Conservation (phyloP, 2,113 vertebrate species). For the Ginglymostoma cirratum region DNA sequence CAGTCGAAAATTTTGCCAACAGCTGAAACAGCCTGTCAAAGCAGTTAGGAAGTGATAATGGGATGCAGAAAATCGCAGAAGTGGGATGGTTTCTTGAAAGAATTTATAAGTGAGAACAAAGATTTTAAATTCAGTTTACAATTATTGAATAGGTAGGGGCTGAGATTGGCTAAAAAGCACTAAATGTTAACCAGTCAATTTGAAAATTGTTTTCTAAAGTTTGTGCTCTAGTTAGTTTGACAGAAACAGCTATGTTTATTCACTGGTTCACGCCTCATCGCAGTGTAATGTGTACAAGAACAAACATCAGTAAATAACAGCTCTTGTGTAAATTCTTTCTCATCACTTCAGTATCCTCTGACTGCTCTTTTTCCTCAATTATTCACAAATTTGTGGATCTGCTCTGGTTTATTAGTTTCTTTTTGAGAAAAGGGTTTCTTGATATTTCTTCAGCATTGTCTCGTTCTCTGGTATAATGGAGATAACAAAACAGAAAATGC, state of each 20-base stretch:
- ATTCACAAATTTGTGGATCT: neutral
- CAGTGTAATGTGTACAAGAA: neutral
- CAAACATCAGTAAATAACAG: constrained; percentile 2
- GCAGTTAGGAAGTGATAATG: neutral
- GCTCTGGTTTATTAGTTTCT: neutral
- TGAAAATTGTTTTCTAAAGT: neutral
- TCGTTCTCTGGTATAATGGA: neutral
- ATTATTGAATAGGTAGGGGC: neutral
- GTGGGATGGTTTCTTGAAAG: neutral
- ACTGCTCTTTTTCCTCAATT: neutral
- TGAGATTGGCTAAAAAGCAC: neutral
- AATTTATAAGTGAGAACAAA: neutral
- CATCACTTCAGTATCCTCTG: neutral
- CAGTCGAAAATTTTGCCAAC: neutral
- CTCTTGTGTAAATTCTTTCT: neutral
- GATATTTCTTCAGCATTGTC: neutral
- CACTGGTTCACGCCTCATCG: neutral
- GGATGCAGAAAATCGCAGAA: neutral
- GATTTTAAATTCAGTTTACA: neutral
- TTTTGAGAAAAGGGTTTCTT: neutral
- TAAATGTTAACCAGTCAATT: neutral
- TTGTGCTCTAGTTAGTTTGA: neutral
- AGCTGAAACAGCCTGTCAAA: neutral
- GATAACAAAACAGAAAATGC: neutral
- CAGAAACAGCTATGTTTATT: constrained; percentile 2